These are phyloP conservation scores for Gortyna flavago DNA, from an alignment of 2,888 invertebrate genomes.

Conservation along the genomic window DNA sequence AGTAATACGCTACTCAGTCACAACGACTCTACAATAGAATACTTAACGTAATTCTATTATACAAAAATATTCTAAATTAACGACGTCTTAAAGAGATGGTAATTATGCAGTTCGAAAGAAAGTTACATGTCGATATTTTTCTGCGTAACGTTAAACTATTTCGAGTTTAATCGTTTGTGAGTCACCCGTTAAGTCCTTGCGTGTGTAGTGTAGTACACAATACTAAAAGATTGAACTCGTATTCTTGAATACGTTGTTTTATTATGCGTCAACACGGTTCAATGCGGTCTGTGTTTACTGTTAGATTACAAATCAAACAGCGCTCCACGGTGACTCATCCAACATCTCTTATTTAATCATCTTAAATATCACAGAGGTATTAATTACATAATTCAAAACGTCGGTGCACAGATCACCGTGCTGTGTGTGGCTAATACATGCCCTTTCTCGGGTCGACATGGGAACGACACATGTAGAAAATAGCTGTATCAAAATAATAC, in stretches of 20 bases:
- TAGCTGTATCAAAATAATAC: constrained; percentile 42
- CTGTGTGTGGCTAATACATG: constrained; percentile 49
- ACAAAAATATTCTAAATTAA: constrained; percentile 43
- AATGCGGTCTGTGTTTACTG: constrained; percentile 69
- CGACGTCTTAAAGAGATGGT: constrained; percentile 36
- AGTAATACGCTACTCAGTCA: constrained; percentile 57
- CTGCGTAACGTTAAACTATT: constrained; percentile 24
- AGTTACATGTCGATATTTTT: constrained; percentile 25
- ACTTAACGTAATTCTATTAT: constrained; percentile 28
- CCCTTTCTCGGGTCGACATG: constrained; percentile 47
- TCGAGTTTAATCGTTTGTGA: constrained; percentile 36
- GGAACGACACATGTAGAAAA: constrained; percentile 59
- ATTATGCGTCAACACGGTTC: constrained; percentile 72
- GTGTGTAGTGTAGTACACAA: constrained; percentile 47
- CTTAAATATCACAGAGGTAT: constrained; percentile 87
- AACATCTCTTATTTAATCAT: constrained; percentile 79
- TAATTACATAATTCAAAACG: constrained; percentile 78
- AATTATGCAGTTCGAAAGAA: constrained; percentile 48
- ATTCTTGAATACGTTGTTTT: constrained; percentile 60
- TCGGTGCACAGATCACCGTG: constrained; percentile 59
- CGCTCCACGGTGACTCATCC: constrained; percentile 78
- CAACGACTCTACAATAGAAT: constrained; percentile 45
- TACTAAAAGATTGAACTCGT: constrained; percentile 52
- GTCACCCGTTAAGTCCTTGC: constrained; percentile 59
- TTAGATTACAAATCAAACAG: constrained; percentile 80